Conservation (phyloP, 2,113 vertebrate genomes). For the Barnardius zonarius region DNA sequence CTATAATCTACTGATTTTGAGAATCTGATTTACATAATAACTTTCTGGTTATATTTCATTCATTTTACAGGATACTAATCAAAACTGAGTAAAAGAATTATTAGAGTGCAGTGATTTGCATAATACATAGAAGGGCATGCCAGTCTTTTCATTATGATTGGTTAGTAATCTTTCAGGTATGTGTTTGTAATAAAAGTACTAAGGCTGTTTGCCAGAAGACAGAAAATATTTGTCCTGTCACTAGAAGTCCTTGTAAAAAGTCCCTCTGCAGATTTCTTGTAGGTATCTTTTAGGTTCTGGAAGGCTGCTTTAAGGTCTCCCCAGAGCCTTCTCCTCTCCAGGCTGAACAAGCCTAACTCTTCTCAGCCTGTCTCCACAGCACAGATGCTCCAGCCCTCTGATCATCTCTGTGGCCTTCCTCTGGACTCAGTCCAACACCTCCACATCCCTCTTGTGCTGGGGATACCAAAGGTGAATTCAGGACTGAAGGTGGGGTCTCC, state of each 20-base stretch:
- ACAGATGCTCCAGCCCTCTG: background rate
- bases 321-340: background rate
- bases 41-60: background rate
- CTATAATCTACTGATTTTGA: background rate
- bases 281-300: background rate
- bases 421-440: background rate
- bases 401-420: background rate
- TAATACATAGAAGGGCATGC: background rate
- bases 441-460: background rate
- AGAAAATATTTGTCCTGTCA: background rate
- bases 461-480: background rate
- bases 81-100: background rate
- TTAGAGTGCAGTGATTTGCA: background rate
- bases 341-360: background rate
- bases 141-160: background rate
- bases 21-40: background rate
- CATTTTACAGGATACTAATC: background rate
- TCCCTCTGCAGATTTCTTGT: background rate
- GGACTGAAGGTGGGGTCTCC: background rate
- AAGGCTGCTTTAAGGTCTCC: background rate
- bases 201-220: background rate
- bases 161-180: background rate
- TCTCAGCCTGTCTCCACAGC: background rate
- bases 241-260: background rate
- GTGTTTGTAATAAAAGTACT: background rate